Base-by-base conservation (phyloP, 2,888 invertebrate genomes). In the Nymphalis polychloros region DNA sequence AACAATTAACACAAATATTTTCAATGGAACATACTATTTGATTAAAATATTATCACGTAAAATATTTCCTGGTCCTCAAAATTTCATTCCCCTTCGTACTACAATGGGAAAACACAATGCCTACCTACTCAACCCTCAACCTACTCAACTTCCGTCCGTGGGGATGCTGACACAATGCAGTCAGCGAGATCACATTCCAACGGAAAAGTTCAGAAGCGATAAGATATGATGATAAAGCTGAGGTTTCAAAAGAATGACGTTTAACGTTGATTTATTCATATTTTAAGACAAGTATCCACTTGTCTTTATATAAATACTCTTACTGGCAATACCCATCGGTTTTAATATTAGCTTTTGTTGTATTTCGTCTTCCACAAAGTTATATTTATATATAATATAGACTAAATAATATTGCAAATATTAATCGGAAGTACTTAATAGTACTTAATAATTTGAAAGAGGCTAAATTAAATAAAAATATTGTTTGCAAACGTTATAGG, bases 31-130 rank as follows among this genome's bases (percentile, higher is more conserved):
- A 13, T 41, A 2, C 4, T 85, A 85, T 79, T 76, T 69, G 69
- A 77, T 74, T 76, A 81, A 80, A 84, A 41, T 41, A 35, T 88
- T 86, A 88, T 78, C 85, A 83, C 81, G 81, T 81, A 81, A 75
- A 79, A 78, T 77, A 77, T 77, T 82, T 87, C 86, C 87, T 84
- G 83, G 84, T 77, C 78, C 78, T 79, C 78, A 74, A 81, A 82
- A 80, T 78, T 79, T 82, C 84, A 86, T 85, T 84, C 80, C 75
- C 72, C 74, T 76, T 73, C 72, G 77, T 79, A 77, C 79, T 79
- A 77, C 79, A 80, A 79, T 77, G 77, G 77, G 75, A 78, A 78
- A 78, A 76, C 69, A 75, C 71, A 73, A 74, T 73, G 69, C 64
- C 72, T 70, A 70, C 65, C 70, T 73, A 74, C 73, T 74, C 72